Evolutionary conservation across 2,797 vertebrate species (phyloP).

Genomic region (Phaenicophaeus curvirostris): DNA sequence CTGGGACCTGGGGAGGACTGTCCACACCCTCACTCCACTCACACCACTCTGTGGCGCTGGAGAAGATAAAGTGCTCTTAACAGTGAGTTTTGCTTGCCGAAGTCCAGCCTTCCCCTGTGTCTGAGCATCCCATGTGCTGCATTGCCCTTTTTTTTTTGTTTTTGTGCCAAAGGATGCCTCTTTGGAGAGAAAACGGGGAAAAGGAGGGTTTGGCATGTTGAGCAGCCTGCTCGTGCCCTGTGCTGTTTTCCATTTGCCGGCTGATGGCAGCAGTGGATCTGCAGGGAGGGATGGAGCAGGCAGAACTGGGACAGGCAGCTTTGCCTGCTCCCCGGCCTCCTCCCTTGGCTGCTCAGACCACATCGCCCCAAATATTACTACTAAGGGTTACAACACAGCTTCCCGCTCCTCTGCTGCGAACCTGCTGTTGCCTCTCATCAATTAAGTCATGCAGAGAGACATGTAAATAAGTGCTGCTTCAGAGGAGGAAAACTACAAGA

Average conservation of each 20-base stretch:
- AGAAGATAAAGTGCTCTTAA: not conserved
- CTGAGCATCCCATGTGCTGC: not conserved
- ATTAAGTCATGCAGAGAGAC: fast-evolving
- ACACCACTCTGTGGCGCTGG: fast-evolving
- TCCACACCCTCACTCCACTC: not conserved
- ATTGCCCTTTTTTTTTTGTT: too few species aligned
- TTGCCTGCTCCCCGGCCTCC: not conserved
- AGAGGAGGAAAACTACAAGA: not conserved
- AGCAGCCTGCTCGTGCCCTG: not conserved
- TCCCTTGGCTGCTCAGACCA: not conserved
- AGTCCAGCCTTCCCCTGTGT: not conserved
- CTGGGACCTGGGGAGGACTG: not conserved
- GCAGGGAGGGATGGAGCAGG: not conserved
- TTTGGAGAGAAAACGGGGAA: not conserved
- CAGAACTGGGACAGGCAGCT: not conserved
- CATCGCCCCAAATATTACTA: not conserved
- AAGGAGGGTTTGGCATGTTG: not conserved
- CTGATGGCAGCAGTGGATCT: slow-evolving; percentile 65
- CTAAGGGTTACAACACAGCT: not conserved
- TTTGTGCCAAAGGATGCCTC: not conserved
- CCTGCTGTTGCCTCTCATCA: not conserved
- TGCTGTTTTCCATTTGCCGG: not conserved
- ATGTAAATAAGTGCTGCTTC: not conserved
- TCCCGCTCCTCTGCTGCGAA: not conserved
- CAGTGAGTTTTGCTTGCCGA: not conserved